phyloP scores from a whole-genome alignment of 2,888 invertebrate genomes.

The Schrankia costaestrigalis region DNA sequence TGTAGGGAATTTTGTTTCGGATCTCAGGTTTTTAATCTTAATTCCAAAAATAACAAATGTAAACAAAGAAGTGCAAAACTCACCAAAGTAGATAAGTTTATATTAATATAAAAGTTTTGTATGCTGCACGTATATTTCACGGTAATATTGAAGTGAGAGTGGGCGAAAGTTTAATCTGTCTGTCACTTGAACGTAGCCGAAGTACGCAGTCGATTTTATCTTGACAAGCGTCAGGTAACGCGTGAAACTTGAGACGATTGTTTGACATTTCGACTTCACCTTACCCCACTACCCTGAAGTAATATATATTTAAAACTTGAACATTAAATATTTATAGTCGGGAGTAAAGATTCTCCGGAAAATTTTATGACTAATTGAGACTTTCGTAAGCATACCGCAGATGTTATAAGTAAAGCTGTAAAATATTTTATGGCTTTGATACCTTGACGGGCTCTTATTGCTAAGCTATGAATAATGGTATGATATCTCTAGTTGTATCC shows the following conservation, averaged over 20 bases:
- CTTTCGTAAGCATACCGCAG: constrained; percentile 3
- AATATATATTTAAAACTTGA: constrained; percentile 22
- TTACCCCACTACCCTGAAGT: constrained; percentile 14
- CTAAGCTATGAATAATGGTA: too few relatives aligned
- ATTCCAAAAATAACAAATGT: too few relatives aligned
- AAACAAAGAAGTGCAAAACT: too few relatives aligned
- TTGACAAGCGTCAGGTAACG: constrained; percentile 36
- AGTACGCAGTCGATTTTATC: constrained; percentile 39
- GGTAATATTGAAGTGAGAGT: constrained; percentile 19
- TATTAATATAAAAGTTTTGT: background rate
- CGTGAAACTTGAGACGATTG: constrained; percentile 39
- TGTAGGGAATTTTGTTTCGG: too few relatives aligned
- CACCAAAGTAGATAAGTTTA: too few relatives aligned
- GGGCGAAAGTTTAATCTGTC: constrained; percentile 41
- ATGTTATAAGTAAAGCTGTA: constrained; percentile 2
- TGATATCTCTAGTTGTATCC: too few relatives aligned
- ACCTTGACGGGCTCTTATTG: too few relatives aligned
- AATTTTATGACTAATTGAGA: constrained; percentile 24
- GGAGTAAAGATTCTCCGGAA: constrained; percentile 16
- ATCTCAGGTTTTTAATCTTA: too few relatives aligned
- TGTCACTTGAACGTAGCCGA: constrained; percentile 34
- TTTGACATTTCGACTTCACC: constrained; percentile 34
- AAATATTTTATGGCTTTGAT: background rate
- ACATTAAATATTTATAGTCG: constrained; percentile 26
- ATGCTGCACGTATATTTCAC: constrained; percentile 9